These are phyloP conservation scores for Danio jaintianensis DNA, from an alignment of 2,797 vertebrate genomes.

Conservation along the genomic window DNA sequence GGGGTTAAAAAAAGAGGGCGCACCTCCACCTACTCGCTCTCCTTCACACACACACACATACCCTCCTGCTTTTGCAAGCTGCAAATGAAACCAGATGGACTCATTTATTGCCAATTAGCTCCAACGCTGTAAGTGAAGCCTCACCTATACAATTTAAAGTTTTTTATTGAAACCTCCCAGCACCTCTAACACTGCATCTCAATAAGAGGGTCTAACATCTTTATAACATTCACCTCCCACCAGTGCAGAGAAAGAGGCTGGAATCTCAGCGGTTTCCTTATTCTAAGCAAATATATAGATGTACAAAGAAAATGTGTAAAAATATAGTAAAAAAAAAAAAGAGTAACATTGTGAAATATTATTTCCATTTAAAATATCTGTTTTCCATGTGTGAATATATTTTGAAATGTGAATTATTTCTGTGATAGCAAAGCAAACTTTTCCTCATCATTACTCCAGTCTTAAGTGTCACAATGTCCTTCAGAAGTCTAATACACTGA, in stretches of 20 bases:
- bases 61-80: constrained; percentile 59
- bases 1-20: constrained; percentile 25
- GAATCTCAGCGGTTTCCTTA: background rate
- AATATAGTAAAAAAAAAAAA: background rate
- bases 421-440: background rate
- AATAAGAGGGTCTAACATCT: constrained; percentile 54
- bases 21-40: constrained; percentile 34
- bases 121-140: constrained; percentile 65
- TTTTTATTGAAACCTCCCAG: constrained; percentile 67
- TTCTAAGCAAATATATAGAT: background rate
- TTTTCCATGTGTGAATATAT: background rate
- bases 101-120: constrained; percentile 73
- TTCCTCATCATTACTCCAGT: background rate
- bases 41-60: constrained; percentile 46
- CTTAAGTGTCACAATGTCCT: too few relatives aligned
- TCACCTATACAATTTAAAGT: constrained; percentile 64
- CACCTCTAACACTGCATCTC: constrained; percentile 62
- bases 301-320: background rate
- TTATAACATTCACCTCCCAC: constrained; percentile 43
- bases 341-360: background rate
- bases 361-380: background rate
- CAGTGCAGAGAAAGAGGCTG: background rate
- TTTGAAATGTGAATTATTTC: background rate
- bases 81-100: constrained; percentile 70
- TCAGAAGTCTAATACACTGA: background rate